Evolutionary conservation across 1,140 invertebrate species (phyloP), one percentile per base, ranked within the genome.

Genomic region (Arion vulgaris): DNA sequence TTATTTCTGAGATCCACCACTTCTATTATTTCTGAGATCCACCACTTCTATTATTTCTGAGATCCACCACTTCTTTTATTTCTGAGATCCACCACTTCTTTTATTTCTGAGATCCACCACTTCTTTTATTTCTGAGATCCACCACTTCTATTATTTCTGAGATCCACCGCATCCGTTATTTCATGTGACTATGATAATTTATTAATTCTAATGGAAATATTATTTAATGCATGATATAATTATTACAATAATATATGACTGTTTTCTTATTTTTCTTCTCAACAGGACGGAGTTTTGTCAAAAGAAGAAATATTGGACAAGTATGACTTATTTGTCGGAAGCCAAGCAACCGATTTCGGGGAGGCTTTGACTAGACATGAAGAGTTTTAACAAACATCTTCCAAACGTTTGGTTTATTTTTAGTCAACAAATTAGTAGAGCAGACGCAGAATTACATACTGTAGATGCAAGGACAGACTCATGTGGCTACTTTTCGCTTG

Each of bases 331-430:
- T 99, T 99, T 92, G 98, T 99, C 0, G 98, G 98, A 45, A 99
- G 98, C 26, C 98, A 99, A 91, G 98, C 98, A 0, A 99, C 98
- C 0, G 98, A 99, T 93, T 99, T 99, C 92, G 98, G 98, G 0
- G 97, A 99, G 92, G 98, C 98, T 13, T 93, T 99, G 4, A 95
- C 95, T 0, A 94, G 97, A 87, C 98, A 99, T 90, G 98, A 99
- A 81, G 93, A 93, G 83, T 91, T 92, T 85, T 93, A 89, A 81
- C 13, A 4, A n/a, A 34, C n/a, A 66, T n/a, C 62, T 17, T 7
- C 11, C 28, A 66, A 1, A 57, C 53, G 26, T 57, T 57, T 66
- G 62, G n/a, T n/a, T n/a, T n/a, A n/a, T n/a, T 34, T 7, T 66
- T 66, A 66, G 62, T 66, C 19, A 32, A 66, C 62, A 66, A 66